Percentiles rank a stretch among this genome's conserved stretches.
phyloP scores from a whole-genome alignment of 2,113 vertebrate species.

The Mustela nigripes region DNA sequence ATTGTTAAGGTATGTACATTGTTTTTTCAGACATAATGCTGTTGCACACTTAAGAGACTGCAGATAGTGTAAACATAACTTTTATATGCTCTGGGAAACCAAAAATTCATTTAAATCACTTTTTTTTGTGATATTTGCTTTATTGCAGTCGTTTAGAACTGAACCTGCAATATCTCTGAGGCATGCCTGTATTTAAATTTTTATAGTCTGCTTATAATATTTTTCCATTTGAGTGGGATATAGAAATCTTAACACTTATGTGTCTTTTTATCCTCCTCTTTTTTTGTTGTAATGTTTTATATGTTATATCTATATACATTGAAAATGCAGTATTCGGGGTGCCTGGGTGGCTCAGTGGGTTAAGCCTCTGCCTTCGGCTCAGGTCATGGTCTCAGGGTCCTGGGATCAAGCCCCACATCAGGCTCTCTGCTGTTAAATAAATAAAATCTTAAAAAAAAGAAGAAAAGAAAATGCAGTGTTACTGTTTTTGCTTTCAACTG shows the following conservation, averaged over 20 bases:
- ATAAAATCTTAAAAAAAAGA: too few species aligned
- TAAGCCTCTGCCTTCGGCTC: too few species aligned
- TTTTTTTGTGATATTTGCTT: background rate
- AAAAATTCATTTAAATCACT: background rate
- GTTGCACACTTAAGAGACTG: background rate
- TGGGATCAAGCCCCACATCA: too few species aligned
- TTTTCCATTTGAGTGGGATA: background rate
- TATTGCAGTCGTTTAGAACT: background rate
- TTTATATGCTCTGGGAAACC: background rate
- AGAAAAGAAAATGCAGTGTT: background rate
- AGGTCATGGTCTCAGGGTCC: too few species aligned
- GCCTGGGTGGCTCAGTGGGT: too few species aligned
- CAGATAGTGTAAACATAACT: background rate
- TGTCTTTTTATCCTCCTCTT: background rate
- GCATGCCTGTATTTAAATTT: background rate
- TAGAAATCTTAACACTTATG: background rate
- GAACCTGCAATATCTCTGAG: background rate
- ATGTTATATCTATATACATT: background rate
- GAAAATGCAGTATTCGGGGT: background rate
- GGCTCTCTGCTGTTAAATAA: too few species aligned
- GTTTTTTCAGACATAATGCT: background rate
- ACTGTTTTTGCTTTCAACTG: background rate
- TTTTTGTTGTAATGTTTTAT: background rate
- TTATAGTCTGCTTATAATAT: background rate
- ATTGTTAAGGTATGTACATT: background rate